These are phyloP conservation scores for Meloidogyne chitwoodi DNA, from an alignment of 1,140 invertebrate genomes.

Conservation along the genomic window DNA sequence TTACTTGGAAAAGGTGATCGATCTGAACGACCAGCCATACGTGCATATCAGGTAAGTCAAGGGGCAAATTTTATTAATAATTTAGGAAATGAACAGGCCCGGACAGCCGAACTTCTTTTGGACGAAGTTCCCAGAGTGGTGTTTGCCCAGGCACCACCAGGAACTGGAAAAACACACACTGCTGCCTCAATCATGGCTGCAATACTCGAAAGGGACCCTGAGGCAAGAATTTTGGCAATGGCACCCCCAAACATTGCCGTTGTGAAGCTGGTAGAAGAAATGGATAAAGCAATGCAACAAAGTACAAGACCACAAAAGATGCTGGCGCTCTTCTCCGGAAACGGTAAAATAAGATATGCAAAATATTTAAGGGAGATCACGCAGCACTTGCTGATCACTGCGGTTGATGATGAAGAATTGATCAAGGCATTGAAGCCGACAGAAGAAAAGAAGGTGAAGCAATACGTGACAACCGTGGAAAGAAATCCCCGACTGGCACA, in stretches of 20 bases:
- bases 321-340: no score
- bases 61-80: background rate
- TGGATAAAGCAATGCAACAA: background rate
- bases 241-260: slow-evolving; percentile 3
- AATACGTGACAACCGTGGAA: background rate
- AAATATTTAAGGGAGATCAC: no score
- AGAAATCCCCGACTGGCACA: background rate
- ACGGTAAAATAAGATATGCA: no score
- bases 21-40: background rate
- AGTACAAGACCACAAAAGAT: background rate
- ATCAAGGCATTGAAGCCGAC: background rate
- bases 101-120: background rate
- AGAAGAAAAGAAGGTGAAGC: background rate
- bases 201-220: background rate
- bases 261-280: background rate
- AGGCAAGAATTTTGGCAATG: background rate
- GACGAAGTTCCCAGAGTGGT: background rate
- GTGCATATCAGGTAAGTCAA: no score
- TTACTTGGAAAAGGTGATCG: background rate
- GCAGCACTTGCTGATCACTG: background rate
- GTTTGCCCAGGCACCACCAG: background rate
- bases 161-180: background rate
- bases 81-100: background rate
- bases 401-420: background rate
- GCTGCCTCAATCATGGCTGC: background rate